Percentiles rank a stretch among this genome's conserved stretches.
Evolutionary conservation across 1,140 invertebrate genomes (phyloP).

Genomic region (Patella vulgata): DNA sequence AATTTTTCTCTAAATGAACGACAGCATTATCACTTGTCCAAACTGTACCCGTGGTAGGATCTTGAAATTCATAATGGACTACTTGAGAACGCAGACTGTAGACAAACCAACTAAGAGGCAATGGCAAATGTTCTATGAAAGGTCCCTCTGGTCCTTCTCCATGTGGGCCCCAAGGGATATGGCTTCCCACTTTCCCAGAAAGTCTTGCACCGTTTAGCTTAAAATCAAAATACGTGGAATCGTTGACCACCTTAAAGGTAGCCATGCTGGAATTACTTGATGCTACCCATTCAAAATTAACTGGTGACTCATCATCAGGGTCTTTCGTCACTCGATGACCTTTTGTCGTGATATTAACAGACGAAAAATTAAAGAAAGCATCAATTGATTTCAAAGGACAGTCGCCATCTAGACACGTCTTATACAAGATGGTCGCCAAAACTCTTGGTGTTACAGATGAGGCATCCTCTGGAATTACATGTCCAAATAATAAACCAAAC

Average conservation of each 20-base stretch:
- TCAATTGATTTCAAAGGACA: conserved; percentile 6
- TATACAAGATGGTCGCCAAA: neutral
- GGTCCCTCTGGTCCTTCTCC: conserved; percentile 50
- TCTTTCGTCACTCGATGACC: conserved; percentile 38
- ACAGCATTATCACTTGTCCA: conserved; percentile 15
- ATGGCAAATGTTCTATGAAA: conserved; percentile 38
- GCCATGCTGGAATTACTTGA: conserved; percentile 11
- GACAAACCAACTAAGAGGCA: conserved; percentile 56
- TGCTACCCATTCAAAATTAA: conserved; percentile 39
- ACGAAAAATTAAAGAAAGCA: conserved; percentile 6
- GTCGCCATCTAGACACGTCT: conserved; percentile 5
- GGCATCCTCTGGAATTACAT: conserved; percentile 28
- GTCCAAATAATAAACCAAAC: conserved; percentile 46
- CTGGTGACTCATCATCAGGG: conserved; percentile 36
- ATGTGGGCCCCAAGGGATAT: conserved; percentile 38
- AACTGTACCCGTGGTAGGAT: conserved; percentile 15
- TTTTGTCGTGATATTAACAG: conserved; percentile 28
- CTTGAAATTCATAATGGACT: conserved; percentile 23
- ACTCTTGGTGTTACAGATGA: neutral
- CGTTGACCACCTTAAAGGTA: conserved; percentile 26
- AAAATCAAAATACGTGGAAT: conserved; percentile 36
- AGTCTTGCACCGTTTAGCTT: conserved; percentile 26
- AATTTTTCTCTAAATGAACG: conserved; percentile 55
- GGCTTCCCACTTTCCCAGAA: conserved; percentile 16
- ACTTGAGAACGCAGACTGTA: conserved; percentile 47